phyloP scores from a whole-genome alignment of 1,140 invertebrate species.

The Drosophila willistoni region DNA sequence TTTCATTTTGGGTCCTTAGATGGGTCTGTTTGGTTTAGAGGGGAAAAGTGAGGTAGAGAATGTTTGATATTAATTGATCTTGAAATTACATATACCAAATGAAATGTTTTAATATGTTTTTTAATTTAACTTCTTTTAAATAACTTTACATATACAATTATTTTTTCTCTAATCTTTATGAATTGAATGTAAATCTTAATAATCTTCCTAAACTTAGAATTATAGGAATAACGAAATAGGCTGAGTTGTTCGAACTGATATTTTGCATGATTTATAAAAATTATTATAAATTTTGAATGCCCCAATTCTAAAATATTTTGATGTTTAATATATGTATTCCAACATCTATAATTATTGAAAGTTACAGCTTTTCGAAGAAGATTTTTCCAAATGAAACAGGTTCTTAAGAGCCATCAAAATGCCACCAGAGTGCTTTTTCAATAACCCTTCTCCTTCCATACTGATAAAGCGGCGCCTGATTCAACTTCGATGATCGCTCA shows the following conservation, averaged over 20 bases:
- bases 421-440: neutral
- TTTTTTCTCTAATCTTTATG: too few relatives aligned
- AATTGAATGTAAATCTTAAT: too few relatives aligned
- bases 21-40: neutral
- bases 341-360: neutral
- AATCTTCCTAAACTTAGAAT: too few relatives aligned
- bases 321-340: neutral
- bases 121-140: too few relatives aligned
- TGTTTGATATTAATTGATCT: too few relatives aligned
- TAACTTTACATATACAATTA: too few relatives aligned
- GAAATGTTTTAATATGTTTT: too few relatives aligned
- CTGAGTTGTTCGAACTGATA: too few relatives aligned
- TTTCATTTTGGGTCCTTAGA: constrained; percentile 20
- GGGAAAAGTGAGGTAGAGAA: too few relatives aligned
- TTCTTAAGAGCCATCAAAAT: neutral
- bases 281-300: too few relatives aligned
- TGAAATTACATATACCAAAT: too few relatives aligned
- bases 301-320: neutral
- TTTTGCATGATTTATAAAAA: neutral
- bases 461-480: constrained; percentile 4
- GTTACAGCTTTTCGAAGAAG: neutral
- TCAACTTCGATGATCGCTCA: constrained; percentile 9
- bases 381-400: neutral
- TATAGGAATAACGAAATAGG: too few relatives aligned
- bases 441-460: neutral